Evolutionary conservation across 1,140 invertebrate genomes (phyloP).

Genomic region (Sarcophaga bullata): DNA sequence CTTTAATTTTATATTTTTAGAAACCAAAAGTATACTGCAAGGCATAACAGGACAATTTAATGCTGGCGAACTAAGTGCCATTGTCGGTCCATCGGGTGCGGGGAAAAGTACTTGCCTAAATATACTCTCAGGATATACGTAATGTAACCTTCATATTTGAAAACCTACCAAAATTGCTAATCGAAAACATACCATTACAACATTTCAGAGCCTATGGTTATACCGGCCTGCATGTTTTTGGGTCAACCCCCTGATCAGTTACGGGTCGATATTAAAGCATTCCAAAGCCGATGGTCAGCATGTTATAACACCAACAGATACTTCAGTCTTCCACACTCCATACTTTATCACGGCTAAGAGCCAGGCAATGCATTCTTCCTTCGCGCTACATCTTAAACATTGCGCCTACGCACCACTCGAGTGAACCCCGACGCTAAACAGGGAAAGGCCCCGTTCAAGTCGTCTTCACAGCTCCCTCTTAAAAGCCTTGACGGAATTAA

Average conservation of each 20-base stretch:
- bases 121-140: constrained; percentile 80
- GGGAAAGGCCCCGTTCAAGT: no score
- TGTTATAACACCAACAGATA: constrained; percentile 95
- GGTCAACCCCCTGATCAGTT: constrained; percentile 78
- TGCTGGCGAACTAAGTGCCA: constrained; percentile 73
- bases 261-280: constrained; percentile 78
- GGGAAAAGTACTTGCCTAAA: constrained; percentile 86
- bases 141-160: constrained; percentile 47
- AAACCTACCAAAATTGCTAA: constrained; percentile 17
- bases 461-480: no score
- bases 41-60: constrained; percentile 69
- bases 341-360: constrained; percentile 84
- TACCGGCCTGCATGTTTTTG: constrained; percentile 68
- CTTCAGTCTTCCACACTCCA: constrained; percentile 83
- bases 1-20: constrained; percentile 53
- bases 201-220: constrained; percentile 51
- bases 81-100: constrained; percentile 86
- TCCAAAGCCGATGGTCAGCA: constrained; percentile 84
- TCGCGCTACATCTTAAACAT: no score
- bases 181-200: constrained; percentile 9
- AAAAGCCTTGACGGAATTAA: no score
- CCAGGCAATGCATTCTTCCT: constrained; percentile 89
- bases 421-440: no score
- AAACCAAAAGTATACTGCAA: constrained; percentile 69
- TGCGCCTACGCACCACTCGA: no score